Percentiles rank a stretch among this genome's conserved stretches.
These are phyloP conservation scores for Sicus ferrugineus DNA, from an alignment of 2,888 invertebrate species.

Conservation along the genomic window DNA sequence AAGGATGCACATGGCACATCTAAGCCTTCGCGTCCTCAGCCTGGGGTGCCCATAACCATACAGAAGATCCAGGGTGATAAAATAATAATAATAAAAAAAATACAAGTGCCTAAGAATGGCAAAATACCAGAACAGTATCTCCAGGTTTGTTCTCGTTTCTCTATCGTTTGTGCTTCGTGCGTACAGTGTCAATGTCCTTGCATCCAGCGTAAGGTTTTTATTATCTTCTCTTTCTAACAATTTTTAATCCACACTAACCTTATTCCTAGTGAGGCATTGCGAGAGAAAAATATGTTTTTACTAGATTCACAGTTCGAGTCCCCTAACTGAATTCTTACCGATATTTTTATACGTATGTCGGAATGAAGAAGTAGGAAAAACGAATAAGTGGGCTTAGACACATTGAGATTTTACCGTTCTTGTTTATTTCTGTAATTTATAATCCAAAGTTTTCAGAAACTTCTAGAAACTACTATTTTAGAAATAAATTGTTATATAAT, in stretches of 20 bases:
- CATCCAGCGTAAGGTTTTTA: background rate
- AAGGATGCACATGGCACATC: slow-evolving; percentile 39
- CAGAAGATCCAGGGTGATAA: slow-evolving; percentile 65
- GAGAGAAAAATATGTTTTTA: slow-evolving; percentile 3
- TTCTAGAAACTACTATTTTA: no score
- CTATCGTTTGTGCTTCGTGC: background rate
- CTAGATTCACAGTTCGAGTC: no score
- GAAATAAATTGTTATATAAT: no score
- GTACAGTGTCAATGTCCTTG: background rate
- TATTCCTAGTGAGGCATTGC: background rate
- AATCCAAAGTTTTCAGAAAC: no score
- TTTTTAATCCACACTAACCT: background rate
- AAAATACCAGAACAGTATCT: slow-evolving; percentile 63
- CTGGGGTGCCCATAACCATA: slow-evolving; percentile 62
- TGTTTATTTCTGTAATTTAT: no score
- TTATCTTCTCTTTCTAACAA: background rate
- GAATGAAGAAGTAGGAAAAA: no score
- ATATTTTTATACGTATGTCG: no score
- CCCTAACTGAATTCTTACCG: no score
- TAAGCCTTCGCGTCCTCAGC: slow-evolving; percentile 52
- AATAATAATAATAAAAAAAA: slow-evolving; percentile 64
- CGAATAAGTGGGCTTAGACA: no score
- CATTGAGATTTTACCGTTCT: no score
- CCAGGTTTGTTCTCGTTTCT: slow-evolving; percentile 57
- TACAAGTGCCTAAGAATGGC: slow-evolving; percentile 63